Evolutionary conservation across 2,113 vertebrate genomes (phyloP).

Genomic region (Pedetes capensis): DNA sequence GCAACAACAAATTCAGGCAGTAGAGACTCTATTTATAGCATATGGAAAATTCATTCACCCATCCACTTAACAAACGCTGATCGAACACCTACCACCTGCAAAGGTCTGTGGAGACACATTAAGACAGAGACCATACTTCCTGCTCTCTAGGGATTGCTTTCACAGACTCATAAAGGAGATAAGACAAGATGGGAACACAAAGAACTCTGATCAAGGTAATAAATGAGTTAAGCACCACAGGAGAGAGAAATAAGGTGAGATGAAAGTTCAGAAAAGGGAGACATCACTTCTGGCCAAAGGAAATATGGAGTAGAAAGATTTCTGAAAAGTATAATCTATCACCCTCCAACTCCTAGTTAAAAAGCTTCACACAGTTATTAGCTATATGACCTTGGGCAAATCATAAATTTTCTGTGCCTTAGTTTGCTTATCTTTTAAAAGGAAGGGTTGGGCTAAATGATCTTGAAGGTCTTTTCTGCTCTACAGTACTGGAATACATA

Average conservation of each 20-base stretch:
- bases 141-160: not conserved
- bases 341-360: slow-evolving; percentile 56
- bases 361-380: slow-evolving; percentile 71
- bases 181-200: slow-evolving; percentile 43
- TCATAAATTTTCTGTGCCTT: slow-evolving; percentile 71
- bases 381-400: slow-evolving; percentile 65
- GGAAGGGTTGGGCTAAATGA: slow-evolving; percentile 62
- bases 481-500: slow-evolving; percentile 40
- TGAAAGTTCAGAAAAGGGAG: slow-evolving; percentile 60
- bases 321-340: slow-evolving; percentile 72
- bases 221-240: slow-evolving; percentile 32
- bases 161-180: slow-evolving; percentile 49
- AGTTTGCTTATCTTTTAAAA: slow-evolving; percentile 75
- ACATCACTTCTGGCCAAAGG: slow-evolving; percentile 69
- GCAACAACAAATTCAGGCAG: not conserved
- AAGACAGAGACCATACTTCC: not conserved
- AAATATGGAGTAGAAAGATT: slow-evolving; percentile 55
- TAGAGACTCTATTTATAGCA: not conserved
- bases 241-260: slow-evolving; percentile 69
- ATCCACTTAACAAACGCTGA: not conserved
- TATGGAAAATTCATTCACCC: not conserved
- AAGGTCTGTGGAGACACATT: not conserved
- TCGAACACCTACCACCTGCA: not conserved
- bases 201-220: slow-evolving; percentile 38
- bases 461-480: slow-evolving; percentile 65